Base-by-base conservation (phyloP, 2,888 invertebrate genomes). In the Campoplex nolae region DNA sequence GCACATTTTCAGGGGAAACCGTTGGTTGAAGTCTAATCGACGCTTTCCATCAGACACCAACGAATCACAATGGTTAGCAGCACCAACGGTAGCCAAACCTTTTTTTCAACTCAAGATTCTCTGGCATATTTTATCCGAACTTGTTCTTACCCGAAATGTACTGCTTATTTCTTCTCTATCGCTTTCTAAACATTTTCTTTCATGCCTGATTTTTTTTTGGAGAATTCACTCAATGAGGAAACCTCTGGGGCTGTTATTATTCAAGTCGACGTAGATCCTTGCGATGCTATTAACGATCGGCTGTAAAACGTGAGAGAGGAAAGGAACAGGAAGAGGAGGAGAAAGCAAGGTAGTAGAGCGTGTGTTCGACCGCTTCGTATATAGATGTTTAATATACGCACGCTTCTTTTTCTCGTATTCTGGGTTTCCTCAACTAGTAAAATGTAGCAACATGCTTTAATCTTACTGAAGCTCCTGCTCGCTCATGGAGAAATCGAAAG, bases 211-310 rank as follows among this genome's bases (percentile, higher is more conserved):
- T 48, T 32, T 67, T 62, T 73, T 35, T n/a, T 77, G 45, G 77
- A 62, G 78, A 42, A 77, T 38, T 38, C 74, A 73, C 74, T 74
- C 77, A 68, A 76, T 54, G 13, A 68, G 54, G 62, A 54, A 68
- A 82, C 73, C 67, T 51, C 48, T 58, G 35, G 45, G 42, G 81
- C 74, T 77, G 77, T 88, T 88, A 79, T 87, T 84, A 85, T 88
- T 87, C 83, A 76, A 81, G 80, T 79, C 74, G 80, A 77, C 80
- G 84, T 84, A 88, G 86, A 89, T 87, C 85, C 85, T 83, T 70
- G 78, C 54, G 80, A 88, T 88, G 89, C 89, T 90, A 91, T 91
- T 91, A 56, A 90, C 91, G 89, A 90, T 89, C 88, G 86, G 84
- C 87, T 88, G 83, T 90, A 90, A 90, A 90, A 86, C 85, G 87